Conservation (phyloP, 2,113 vertebrate genomes). For the Geococcyx californianus region DNA sequence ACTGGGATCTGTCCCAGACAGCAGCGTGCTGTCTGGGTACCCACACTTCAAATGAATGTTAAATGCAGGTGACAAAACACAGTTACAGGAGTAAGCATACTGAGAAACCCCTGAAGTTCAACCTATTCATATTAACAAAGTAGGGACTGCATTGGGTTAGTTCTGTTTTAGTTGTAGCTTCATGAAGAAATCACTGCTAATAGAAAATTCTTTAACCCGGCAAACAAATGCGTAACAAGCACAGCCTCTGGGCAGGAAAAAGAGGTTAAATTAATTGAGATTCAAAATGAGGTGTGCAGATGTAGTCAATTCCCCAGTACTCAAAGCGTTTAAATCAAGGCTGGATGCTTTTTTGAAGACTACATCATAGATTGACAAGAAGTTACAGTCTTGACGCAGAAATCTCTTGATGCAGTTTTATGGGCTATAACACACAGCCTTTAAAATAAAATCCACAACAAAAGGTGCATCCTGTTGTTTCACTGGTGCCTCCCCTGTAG, state of each 20-base stretch:
- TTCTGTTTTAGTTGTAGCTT: background rate
- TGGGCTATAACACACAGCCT: background rate
- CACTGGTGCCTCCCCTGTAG: background rate
- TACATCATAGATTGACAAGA: background rate
- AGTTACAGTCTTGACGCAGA: background rate
- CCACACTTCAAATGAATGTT: background rate
- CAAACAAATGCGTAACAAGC: background rate
- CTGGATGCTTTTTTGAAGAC: background rate
- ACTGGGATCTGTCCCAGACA: background rate
- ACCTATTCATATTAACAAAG: background rate
- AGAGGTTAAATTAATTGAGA: background rate
- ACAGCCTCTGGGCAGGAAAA: background rate
- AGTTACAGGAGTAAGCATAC: background rate
- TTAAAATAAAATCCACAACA: background rate
- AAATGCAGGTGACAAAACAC: background rate
- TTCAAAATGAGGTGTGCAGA: background rate
- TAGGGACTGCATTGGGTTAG: background rate
- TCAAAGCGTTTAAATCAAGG: background rate
- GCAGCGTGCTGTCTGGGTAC: background rate
- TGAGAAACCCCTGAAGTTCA: background rate
- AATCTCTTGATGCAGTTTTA: background rate
- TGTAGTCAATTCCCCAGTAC: fast-evolving
- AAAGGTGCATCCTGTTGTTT: background rate
- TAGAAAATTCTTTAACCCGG: background rate
- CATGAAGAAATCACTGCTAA: background rate